Percentiles rank a stretch among this genome's conserved stretches.
Evolutionary conservation across 1,140 invertebrate genomes (phyloP).

Genomic region (Formica selysi): DNA sequence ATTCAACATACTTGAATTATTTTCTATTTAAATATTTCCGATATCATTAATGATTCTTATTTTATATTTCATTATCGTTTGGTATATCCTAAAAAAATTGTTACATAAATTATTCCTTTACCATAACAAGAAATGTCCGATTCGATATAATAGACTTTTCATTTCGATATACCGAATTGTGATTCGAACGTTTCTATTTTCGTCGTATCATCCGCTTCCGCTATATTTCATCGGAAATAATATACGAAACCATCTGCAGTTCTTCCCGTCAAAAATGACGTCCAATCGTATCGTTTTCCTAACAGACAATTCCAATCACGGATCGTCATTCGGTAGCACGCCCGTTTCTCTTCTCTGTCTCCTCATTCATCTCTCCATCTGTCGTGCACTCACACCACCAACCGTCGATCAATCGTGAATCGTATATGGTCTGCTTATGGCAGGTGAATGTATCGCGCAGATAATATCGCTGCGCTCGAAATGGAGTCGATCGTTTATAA

Average conservation of each 20-base stretch:
- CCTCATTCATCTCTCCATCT: slow-evolving; percentile 63
- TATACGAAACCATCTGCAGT: slow-evolving; percentile 30
- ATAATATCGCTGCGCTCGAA: slow-evolving; percentile 56
- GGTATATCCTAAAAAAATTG: neutral
- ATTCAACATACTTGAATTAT: too few relatives aligned
- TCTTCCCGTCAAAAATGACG: slow-evolving; percentile 40
- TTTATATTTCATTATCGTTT: neutral
- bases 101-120: neutral
- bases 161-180: neutral
- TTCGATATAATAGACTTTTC: neutral
- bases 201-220: neutral
- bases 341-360: slow-evolving; percentile 44
- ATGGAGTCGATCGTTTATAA: slow-evolving; percentile 51
- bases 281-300: slow-evolving; percentile 56
- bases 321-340: slow-evolving; percentile 55
- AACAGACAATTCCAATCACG: slow-evolving; percentile 53
- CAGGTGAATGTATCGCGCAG: slow-evolving; percentile 58
- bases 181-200: slow-evolving; percentile 15
- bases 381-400: slow-evolving; percentile 40
- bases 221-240: slow-evolving; percentile 50
- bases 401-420: slow-evolving; percentile 62
- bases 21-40: too few relatives aligned
- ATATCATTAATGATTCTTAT: neutral
- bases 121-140: neutral
- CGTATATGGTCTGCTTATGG: slow-evolving; percentile 31